Base-by-base conservation (phyloP, 1,140 invertebrate species). In the Drosophila quadrilineata region DNA sequence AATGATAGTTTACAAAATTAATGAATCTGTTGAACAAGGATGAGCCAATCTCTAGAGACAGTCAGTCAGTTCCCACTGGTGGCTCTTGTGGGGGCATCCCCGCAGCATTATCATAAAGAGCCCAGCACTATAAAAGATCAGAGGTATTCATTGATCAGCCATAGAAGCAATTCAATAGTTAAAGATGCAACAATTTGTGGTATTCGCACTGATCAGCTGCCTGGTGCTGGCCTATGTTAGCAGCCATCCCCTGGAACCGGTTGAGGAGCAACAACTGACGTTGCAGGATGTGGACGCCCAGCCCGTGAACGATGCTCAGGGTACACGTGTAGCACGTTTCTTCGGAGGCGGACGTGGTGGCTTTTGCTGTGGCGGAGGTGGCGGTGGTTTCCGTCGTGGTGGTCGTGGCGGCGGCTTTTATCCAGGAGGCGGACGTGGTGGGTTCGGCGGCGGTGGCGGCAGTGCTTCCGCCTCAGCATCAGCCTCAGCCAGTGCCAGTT, bases 161-260 rank as follows among this genome's bases (percentile, higher is more conserved):
- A 36, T 70, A 85, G 71, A 75, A 71, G 38, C 60, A 67, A 43
- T 45, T 45, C 21, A 46, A 46, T 10, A 46, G 8, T 49, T 35
- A 52, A 84, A 62, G 35, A 84, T 84, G 79, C 77, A 85, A 33
- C 74, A 57, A 35, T 60, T 59, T 38, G 4, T 79, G 9, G 10
- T 75, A 16, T 6, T 41, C 3, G 41, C 48, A 0, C 16, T 85
- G 8, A 17, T 77, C 16, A 26, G 33, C n/a, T 49, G 28, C 5
- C 33, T 71, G 19, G 50, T 21, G 10, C 10, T 84, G 45, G 53
- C 21, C 19, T 14, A 17, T 3, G 31, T 31, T 33, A 16, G n/a
- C 4, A 58, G 17, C 0, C 70, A 85, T 46, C 77, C 77, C 0
- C 2, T 68, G 43, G 64, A 69, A 6, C 38, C 40, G 26, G 29